These are phyloP conservation scores for Himalopsyche anomala DNA, from an alignment of 2,888 invertebrate species.

Conservation along the genomic window DNA sequence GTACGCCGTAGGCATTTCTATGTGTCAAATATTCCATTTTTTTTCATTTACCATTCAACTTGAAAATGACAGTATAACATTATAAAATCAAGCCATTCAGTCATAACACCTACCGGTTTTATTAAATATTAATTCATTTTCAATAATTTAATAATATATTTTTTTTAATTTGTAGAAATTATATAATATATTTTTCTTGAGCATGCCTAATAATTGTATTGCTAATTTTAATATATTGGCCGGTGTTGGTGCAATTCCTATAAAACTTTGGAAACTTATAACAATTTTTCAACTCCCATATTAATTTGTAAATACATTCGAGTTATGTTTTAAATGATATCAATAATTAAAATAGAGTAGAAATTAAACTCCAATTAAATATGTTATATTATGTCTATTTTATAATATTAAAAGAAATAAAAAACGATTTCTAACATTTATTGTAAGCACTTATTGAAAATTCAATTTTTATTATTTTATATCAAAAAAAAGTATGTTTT, in stretches of 20 bases:
- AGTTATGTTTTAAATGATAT: neutral
- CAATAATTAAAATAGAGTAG: neutral
- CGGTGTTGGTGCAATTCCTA: slow-evolving; percentile 64
- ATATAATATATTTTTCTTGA: slow-evolving; percentile 37
- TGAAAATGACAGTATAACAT: no score
- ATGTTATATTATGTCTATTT: slow-evolving; percentile 22
- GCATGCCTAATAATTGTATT: slow-evolving; percentile 46
- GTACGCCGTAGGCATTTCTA: no score
- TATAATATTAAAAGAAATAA: neutral
- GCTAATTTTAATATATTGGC: slow-evolving; percentile 52
- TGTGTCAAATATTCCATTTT: no score
- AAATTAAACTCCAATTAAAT: neutral
- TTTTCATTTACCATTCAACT: no score
- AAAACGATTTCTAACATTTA: slow-evolving; percentile 6
- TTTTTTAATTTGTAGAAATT: no score
- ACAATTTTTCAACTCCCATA: neutral
- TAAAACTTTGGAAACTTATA: slow-evolving; percentile 27
- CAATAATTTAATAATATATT: no score
- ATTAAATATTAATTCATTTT: no score
- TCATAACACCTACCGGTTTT: no score
- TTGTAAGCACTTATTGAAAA: neutral
- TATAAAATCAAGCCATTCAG: no score
- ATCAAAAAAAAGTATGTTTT: neutral
- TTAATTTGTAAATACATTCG: slow-evolving; percentile 33
- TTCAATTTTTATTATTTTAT: neutral